Evolutionary conservation across 1,140 invertebrate species (phyloP), one percentile per base, ranked within the genome.

Genomic region (Lerema accius): DNA sequence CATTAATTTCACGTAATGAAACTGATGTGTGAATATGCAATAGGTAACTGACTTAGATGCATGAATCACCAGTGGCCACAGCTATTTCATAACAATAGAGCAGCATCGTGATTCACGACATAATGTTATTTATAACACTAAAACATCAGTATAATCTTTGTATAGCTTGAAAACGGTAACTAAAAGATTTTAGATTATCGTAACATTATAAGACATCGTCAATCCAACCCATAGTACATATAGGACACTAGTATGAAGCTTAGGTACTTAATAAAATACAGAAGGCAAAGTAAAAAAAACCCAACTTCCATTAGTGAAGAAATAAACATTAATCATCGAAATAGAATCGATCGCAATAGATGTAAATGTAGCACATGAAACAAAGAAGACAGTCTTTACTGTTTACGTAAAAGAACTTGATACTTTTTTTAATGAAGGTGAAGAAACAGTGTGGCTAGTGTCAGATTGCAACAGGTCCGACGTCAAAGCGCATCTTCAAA

Each of bases 51-150:
- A 58, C 23, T 65, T 64, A 60, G 65, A 64, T 59, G 71, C 63
- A 76, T 83, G 74, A 81, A 77, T 83, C 80, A 83, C 76, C 64
- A 28, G 61, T 78, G 74, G 72, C 76, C 76, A 63, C 72, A 56
- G 66, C 56, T 46, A 73, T 75, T 74, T 75, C 73, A 72, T 72
- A 76, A 79, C 64, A 56, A 43, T 61, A 60, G 46, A 49, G 62
- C 59, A 46, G 43, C 65, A 66, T 71, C 65, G 62, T 79, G 73
- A 77, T 68, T 77, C 74, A 77, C 71, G 67, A 68, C 61, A 60
- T 19, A n/a, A 13, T 16, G 23, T 2, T 17, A 43, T 45, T 45
- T 19, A 56, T 56, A 32, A 56, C 43, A 45, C 14, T 13, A 15
- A 35, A 26, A 53, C 37, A 37, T 51, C 16, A 7, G 16, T 15